Evolutionary conservation across 2,113 vertebrate species (phyloP).

Genomic region (Salvelinus sp.): DNA sequence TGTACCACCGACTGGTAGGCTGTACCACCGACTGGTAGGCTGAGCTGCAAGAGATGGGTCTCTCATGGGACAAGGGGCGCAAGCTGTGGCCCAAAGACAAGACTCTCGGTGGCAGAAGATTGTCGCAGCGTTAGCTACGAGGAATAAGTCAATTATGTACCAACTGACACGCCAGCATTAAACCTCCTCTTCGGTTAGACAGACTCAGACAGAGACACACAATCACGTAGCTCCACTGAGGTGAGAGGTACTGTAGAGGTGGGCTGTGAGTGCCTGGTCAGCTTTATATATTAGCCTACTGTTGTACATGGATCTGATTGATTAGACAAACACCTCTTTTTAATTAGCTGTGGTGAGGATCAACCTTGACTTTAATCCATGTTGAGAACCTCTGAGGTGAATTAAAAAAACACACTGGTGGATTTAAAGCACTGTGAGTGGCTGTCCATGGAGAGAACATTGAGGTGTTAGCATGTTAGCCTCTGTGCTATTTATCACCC

Average conservation of each 20-base stretch:
- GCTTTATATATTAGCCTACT: conserved; percentile 6
- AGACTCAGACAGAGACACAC: background rate
- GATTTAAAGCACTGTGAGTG: background rate
- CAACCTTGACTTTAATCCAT: background rate
- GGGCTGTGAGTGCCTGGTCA: no score
- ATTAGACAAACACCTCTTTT: conserved; percentile 4
- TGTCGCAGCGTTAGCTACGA: background rate
- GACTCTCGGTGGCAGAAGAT: background rate
- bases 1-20: background rate
- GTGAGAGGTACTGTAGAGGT: background rate
- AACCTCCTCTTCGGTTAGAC: background rate
- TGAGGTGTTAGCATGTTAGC: background rate
- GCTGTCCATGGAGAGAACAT: background rate
- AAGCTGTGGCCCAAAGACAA: background rate
- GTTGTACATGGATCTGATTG: background rate
- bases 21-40: background rate
- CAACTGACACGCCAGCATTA: background rate
- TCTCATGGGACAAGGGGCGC: no score
- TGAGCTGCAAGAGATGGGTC: background rate
- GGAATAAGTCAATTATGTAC: background rate
- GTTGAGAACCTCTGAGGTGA: background rate
- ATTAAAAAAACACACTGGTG: background rate
- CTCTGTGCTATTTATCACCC: background rate
- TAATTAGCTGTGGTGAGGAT: conserved; percentile 6
- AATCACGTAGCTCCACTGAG: no score